phyloP scores from a whole-genome alignment of 2,888 invertebrate genomes.

The Drosophila rubida region DNA sequence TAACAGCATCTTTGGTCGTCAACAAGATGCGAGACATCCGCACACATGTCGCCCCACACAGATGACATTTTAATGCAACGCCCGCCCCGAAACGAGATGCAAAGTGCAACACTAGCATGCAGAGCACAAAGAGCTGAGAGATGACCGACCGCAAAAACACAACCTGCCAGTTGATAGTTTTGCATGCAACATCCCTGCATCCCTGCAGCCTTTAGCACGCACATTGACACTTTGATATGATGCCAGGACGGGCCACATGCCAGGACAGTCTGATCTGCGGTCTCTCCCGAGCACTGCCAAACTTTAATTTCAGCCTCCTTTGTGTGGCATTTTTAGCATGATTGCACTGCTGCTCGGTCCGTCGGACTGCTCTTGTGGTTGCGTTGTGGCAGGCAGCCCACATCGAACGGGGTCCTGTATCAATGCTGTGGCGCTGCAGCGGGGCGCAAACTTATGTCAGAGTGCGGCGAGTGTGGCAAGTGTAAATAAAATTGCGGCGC shows the following conservation, averaged over 20 bases:
- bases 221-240: conserved; percentile 71
- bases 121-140: conserved; percentile 22
- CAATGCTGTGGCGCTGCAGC: conserved; percentile 24
- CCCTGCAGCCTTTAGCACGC: conserved; percentile 30
- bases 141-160: conserved; percentile 43
- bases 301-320: conserved; percentile 67
- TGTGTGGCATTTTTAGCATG: conserved; percentile 67
- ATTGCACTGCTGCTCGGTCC: conserved; percentile 43
- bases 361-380: conserved; percentile 31
- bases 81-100: conserved; percentile 20
- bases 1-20: conserved; percentile 35
- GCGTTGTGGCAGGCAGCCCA: conserved; percentile 53
- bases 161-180: conserved; percentile 53
- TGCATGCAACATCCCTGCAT: conserved; percentile 20
- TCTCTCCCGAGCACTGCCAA: conserved; percentile 30
- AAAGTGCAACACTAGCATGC: conserved; percentile 56
- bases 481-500: conserved; percentile 57
- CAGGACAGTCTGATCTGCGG: conserved; percentile 51
- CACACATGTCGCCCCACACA: conserved; percentile 4
- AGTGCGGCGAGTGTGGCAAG: conserved; percentile 41
- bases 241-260: conserved; percentile 46
- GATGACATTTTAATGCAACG: conserved; percentile 39
- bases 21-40: conserved; percentile 13
- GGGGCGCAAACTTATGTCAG: conserved; percentile 39
- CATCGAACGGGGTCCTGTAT: conserved; percentile 25